Base-by-base conservation (phyloP, 1,140 invertebrate species). In the Diuraphis noxia region DNA sequence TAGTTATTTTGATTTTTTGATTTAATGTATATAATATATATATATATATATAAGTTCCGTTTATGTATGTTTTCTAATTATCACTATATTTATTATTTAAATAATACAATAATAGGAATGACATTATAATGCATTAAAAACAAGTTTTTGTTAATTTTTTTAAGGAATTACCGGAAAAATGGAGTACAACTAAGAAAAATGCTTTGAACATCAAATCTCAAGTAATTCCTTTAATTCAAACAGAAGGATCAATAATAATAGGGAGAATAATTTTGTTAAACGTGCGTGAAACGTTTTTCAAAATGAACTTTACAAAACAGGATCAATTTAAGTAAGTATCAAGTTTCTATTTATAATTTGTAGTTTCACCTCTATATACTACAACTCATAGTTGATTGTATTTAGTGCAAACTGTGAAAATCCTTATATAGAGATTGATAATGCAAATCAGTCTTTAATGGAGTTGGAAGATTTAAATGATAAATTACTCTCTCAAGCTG, bases 181-280 rank as follows among this genome's bases (percentile, higher is more conserved):
- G 98, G 98, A 95, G 94, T 49, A 96, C 96, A 92, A 95, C 97
- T n/a, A 98, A 99, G 94, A 98, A 98, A 94, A 93, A 96, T 92
- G 96, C 97, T 13, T 95, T 97, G 10, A 96, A 96, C 88, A 96
- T 97, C n/a, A 98, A 98, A 93, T 97, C 98, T 93, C 95, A 96
- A 43, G 97, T 98, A 56, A 96, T 96, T 23, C 97, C 98, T 43
- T 94, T 97, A 30, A 95, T 96, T 93, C 95, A 96, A 43, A 95
- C 94, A 92, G 96, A 97, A 93, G 95, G 96, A 0, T 95, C 95
- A 46, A 95, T 95, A 84, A 95, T 97, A 77, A 94, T 95, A 30
- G 95, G 95, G 92, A 95, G 95, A 92, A 95, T 98, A 92, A 95
- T 96, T 13, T 95, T 96, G 38, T 98, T 98, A 93, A 97, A 98